Evolutionary conservation across 2,888 invertebrate genomes (phyloP).

Genomic region (Imbricaverruca yamaguchii): DNA sequence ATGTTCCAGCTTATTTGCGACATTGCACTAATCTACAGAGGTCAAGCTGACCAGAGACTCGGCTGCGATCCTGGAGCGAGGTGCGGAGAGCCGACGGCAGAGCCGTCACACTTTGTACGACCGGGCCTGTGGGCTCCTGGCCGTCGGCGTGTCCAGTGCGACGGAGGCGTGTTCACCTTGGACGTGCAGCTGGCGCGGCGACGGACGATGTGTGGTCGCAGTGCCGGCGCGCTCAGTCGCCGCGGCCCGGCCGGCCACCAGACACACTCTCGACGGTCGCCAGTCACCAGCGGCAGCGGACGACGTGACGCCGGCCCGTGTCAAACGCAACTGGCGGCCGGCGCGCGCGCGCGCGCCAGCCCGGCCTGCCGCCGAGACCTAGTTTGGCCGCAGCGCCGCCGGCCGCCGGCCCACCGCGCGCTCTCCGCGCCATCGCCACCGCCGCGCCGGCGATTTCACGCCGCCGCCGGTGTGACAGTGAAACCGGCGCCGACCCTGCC

Average conservation of each 20-base stretch:
- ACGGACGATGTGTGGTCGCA: neutral
- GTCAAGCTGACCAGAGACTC: no score
- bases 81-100: neutral
- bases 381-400: neutral
- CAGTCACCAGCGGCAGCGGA: no score
- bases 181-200: neutral
- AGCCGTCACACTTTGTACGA: neutral
- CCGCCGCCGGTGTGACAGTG: neutral
- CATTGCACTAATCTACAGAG: no score
- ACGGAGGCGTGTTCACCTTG: neutral
- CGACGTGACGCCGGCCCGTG: neutral
- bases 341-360: neutral
- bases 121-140: neutral
- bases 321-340: neutral
- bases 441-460: conserved; percentile 9
- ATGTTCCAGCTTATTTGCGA: no score
- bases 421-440: neutral
- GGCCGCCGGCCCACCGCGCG: no score
- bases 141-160: no score
- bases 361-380: neutral
- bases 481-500: neutral
- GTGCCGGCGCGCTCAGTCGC: neutral
- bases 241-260: no score
- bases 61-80: no score
- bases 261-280: no score